A percentile compares a stretch with the other conserved stretches of the same genome.
These are phyloP conservation scores for Dioctria rufipes DNA, from an alignment of 2,888 invertebrate genomes.

Conservation along the genomic window DNA sequence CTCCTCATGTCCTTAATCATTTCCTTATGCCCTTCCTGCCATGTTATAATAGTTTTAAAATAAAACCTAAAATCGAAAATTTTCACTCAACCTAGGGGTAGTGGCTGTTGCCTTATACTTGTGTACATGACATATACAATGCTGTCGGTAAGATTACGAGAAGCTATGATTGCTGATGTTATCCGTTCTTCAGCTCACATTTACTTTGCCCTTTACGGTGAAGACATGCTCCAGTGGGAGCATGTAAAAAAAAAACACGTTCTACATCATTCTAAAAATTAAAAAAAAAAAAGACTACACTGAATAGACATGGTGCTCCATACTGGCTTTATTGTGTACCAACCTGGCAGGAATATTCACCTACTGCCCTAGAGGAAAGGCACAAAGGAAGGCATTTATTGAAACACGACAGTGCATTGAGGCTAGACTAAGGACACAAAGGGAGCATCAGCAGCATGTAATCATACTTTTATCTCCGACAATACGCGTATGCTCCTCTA, in stretches of 20 bases:
- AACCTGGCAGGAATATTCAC: constrained; percentile 91
- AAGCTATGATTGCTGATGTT: constrained; percentile 84
- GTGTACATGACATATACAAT: constrained; percentile 91
- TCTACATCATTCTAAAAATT: too few relatives aligned
- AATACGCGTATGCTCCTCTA: background rate
- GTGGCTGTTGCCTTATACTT: constrained; percentile 82
- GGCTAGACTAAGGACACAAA: constrained; percentile 89
- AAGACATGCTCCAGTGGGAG: constrained; percentile 64
- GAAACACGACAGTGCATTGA: constrained; percentile 95
- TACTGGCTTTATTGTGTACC: constrained; percentile 81
- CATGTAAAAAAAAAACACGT: constrained; percentile 67
- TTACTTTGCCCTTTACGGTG: constrained; percentile 64
- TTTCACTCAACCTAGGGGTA: constrained; percentile 63
- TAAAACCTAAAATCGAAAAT: too few relatives aligned
- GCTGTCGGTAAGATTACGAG: constrained; percentile 88
- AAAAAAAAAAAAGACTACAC: constrained; percentile 57
- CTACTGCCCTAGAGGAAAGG: constrained; percentile 91
- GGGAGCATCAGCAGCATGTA: constrained; percentile 97
- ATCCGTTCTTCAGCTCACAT: constrained; percentile 81
- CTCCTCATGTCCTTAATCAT: too few relatives aligned
- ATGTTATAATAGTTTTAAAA: too few relatives aligned
- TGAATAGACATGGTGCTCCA: constrained; percentile 66
- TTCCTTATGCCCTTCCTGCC: too few relatives aligned
- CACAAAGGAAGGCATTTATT: constrained; percentile 92
- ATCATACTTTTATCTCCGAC: constrained; percentile 58